Conservation (phyloP, 2,113 vertebrate genomes). For the Sinocyclocheilus anshuiensis region DNA sequence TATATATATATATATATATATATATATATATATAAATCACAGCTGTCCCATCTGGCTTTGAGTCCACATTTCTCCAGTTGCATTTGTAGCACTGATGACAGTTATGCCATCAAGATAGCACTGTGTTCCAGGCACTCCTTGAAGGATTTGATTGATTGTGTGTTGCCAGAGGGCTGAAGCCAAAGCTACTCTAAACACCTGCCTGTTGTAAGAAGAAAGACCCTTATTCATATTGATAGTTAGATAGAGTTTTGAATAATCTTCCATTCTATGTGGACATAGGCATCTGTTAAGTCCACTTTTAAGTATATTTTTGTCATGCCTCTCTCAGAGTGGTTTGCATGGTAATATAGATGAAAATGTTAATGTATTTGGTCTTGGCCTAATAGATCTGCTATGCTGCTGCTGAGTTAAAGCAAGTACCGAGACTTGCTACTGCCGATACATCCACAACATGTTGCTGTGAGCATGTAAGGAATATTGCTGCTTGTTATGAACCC, state of each 20-base stretch:
- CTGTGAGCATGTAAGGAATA: too few species aligned
- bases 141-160: conserved; percentile 35
- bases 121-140: conserved; percentile 4
- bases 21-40: neutral
- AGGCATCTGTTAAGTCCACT: too few species aligned
- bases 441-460: too few species aligned
- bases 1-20: too few species aligned
- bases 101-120: conserved; percentile 32
- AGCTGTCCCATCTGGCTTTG: neutral
- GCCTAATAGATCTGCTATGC: too few species aligned
- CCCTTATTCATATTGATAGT: conserved; percentile 20
- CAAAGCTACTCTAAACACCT: conserved; percentile 24
- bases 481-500: too few species aligned
- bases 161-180: conserved; percentile 32
- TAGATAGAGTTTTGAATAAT: neutral
- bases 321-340: too few species aligned
- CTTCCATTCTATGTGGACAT: neutral
- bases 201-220: conserved; percentile 29
- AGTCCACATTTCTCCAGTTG: neutral
- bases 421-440: too few species aligned
- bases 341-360: too few species aligned
- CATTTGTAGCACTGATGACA: neutral
- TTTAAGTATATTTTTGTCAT: too few species aligned
- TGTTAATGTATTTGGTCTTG: too few species aligned
- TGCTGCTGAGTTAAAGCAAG: too few species aligned